Evolutionary conservation across 2,113 vertebrate genomes (phyloP).

Genomic region (Dasyornis broadbenti): DNA sequence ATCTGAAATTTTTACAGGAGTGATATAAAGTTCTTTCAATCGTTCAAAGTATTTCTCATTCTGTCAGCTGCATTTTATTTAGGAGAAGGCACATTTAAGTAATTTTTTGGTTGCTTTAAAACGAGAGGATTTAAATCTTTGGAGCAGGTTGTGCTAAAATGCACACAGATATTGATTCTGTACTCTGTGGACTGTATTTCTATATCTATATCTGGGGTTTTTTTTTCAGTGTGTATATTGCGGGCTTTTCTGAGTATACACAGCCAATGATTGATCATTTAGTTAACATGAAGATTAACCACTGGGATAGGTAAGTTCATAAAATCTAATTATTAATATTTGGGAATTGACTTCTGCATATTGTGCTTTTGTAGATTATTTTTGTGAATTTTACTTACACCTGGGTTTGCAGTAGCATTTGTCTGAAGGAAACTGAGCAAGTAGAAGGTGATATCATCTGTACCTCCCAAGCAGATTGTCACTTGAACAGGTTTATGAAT

Average conservation of each 20-base stretch:
- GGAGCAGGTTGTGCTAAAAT: not conserved
- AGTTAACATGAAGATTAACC: conserved; percentile 85
- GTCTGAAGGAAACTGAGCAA: not conserved
- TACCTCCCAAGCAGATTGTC: not conserved
- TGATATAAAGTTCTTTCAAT: not conserved
- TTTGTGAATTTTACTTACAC: not conserved
- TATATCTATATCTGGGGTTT: not conserved
- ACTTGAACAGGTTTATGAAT: not conserved
- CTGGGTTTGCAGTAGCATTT: not conserved
- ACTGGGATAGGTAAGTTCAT: conserved; percentile 87
- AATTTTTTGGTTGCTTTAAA: not conserved
- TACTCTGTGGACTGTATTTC: not conserved
- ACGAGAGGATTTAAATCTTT: not conserved
- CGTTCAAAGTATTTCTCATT: not conserved
- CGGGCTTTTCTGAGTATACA: conserved; percentile 91
- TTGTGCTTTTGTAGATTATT: not conserved
- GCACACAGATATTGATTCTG: not conserved
- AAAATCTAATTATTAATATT: not conserved
- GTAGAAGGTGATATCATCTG: not conserved
- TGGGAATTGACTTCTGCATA: not conserved
- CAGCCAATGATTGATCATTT: conserved; percentile 89
- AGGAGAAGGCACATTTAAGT: not conserved
- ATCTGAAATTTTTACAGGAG: not conserved
- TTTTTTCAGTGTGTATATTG: conserved; percentile 80
- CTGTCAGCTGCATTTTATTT: not conserved